Percentiles rank a stretch among this genome's conserved stretches.
phyloP scores from a whole-genome alignment of 2,888 invertebrate species.

The Laothoe populi region DNA sequence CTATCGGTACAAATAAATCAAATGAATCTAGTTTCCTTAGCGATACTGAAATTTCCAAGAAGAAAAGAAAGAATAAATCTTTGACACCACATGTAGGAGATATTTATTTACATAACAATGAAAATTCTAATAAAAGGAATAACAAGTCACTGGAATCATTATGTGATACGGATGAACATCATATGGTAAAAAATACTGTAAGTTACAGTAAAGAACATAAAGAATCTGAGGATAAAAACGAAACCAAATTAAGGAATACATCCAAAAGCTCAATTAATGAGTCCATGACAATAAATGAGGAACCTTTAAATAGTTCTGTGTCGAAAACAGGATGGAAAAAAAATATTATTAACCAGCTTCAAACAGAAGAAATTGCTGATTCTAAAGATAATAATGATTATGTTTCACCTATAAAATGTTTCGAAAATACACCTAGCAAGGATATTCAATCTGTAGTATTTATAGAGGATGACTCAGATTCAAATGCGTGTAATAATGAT shows the following conservation, averaged over 20 bases:
- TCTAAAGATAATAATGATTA: conserved; percentile 28
- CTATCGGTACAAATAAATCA: conserved; percentile 38
- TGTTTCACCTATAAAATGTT: conserved; percentile 48
- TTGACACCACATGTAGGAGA: background rate
- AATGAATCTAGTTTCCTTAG: conserved; percentile 54
- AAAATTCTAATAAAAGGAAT: background rate
- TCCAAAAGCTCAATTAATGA: conserved; percentile 11
- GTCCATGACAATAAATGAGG: background rate
- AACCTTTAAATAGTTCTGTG: background rate
- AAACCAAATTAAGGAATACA: background rate
- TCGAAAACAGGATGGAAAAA: conserved; percentile 19
- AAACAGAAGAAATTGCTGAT: conserved; percentile 3
- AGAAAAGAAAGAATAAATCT: conserved; percentile 41
- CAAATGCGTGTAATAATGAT: conserved; percentile 50
- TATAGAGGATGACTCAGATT: conserved; percentile 66
- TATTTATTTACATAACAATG: background rate
- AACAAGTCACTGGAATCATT: background rate
- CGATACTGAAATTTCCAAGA: conserved; percentile 58
- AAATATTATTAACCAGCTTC: conserved; percentile 22
- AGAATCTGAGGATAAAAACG: background rate
- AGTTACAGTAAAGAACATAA: background rate
- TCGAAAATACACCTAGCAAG: conserved; percentile 51
- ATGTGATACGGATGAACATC: background rate
- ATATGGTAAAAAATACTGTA: background rate
- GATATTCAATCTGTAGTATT: conserved; percentile 53